These are phyloP conservation scores for Mystacornis crossleyi DNA, from an alignment of 2,113 vertebrate species.

Conservation along the genomic window DNA sequence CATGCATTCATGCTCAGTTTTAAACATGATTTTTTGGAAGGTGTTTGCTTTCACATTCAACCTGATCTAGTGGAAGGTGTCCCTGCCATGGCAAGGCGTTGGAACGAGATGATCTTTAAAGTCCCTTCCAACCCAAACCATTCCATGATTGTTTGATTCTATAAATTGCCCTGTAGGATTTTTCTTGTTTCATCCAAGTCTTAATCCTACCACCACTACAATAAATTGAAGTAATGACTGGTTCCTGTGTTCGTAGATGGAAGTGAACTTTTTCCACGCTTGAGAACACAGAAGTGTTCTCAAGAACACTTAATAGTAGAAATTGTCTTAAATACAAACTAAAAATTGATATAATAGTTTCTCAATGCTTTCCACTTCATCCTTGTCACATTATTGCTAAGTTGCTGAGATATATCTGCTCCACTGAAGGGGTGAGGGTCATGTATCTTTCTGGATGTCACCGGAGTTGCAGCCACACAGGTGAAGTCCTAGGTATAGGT, in stretches of 20 bases:
- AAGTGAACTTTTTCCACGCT: background rate
- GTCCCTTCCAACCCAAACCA: background rate
- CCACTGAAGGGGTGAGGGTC: background rate
- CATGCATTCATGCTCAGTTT: background rate
- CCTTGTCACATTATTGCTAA: background rate
- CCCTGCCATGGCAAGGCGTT: background rate
- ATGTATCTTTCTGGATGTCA: background rate
- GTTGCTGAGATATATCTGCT: background rate
- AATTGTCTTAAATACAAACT: background rate
- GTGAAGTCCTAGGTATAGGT: background rate
- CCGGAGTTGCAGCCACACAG: fast-evolving
- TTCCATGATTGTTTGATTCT: background rate
- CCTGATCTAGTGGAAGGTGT: background rate
- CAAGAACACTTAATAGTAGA: background rate
- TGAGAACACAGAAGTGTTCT: background rate
- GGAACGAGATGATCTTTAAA: background rate
- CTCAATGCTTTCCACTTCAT: background rate
- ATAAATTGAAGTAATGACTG: background rate
- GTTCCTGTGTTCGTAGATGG: background rate
- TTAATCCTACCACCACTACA: background rate
- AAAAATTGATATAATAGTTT: background rate
- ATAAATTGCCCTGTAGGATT: background rate
- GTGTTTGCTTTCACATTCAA: background rate
- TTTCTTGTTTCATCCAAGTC: background rate
- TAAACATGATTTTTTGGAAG: background rate